Evolutionary conservation across 1,140 invertebrate species (phyloP).

Genomic region (Chironomus tepperi): DNA sequence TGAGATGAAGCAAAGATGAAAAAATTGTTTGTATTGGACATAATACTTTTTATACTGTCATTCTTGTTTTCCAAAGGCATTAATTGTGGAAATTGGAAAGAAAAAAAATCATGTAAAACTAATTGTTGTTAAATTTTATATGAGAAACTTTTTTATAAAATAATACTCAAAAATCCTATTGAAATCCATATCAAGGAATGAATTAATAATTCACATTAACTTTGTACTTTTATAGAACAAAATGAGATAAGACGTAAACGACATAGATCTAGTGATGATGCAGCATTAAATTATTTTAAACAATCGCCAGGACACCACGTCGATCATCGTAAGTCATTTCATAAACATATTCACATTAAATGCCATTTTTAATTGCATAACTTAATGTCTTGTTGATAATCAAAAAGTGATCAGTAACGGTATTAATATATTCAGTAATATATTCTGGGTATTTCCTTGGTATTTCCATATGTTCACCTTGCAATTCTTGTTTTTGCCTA

Average conservation of each 20-base stretch:
- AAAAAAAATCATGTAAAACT: constrained; percentile 1
- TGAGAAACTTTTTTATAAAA: background rate
- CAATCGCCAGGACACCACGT: constrained; percentile 43
- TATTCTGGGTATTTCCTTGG: constrained; percentile 17
- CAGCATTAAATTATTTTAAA: constrained; percentile 43
- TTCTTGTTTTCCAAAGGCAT: background rate
- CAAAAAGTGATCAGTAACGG: no score
- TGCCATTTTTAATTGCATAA: no score
- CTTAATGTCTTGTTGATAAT: no score
- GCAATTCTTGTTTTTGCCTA: no score
- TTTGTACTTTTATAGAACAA: constrained; percentile 41
- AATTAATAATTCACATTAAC: constrained; percentile 35
- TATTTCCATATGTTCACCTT: background rate
- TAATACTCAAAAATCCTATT: constrained; percentile 26
- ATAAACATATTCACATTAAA: no score
- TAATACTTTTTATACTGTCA: background rate
- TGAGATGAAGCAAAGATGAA: no score
- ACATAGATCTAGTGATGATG: constrained; percentile 49
- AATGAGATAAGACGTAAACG: constrained; percentile 47
- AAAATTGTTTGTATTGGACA: background rate
- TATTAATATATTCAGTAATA: no score
- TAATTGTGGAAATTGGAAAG: background rate
- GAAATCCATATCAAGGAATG: constrained; percentile 28
- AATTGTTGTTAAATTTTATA: constrained; percentile 14
- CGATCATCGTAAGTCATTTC: constrained; percentile 48